phyloP scores from a whole-genome alignment of 64 coral and sea anemone species.

The Acropora yongei region DNA sequence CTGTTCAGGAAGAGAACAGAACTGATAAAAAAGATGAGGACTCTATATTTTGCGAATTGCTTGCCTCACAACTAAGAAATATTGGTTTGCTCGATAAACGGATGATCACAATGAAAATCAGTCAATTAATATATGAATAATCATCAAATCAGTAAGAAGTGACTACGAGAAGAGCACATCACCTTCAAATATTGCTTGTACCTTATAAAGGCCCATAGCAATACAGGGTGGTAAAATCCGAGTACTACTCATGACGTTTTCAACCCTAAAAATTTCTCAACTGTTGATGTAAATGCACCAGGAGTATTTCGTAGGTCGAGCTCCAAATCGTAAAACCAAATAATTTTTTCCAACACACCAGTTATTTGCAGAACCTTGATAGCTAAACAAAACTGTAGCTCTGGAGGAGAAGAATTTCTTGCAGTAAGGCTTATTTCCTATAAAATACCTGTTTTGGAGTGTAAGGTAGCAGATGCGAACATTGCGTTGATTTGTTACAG shows the following conservation, averaged over 20 bases:
- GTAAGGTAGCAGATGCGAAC: too few species aligned
- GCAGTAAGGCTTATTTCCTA: too few species aligned
- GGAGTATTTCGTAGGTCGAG: neutral
- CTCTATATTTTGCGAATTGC: constrained; percentile 23
- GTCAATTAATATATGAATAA: constrained; percentile 41
- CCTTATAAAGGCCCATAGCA: neutral
- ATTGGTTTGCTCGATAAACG: neutral
- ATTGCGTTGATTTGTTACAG: too few species aligned
- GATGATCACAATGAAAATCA: constrained; percentile 35
- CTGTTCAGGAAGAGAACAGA: too few species aligned
- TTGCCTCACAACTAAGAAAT: constrained; percentile 55
- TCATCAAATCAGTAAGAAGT: neutral
- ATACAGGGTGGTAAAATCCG: too few species aligned
- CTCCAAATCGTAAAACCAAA: neutral
- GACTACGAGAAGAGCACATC: neutral
- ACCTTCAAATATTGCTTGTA: neutral
- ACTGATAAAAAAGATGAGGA: too few species aligned
- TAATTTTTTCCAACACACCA: neutral
- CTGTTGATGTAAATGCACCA: neutral
- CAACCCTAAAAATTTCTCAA: neutral
- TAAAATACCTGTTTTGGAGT: too few species aligned
- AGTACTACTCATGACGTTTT: neutral
- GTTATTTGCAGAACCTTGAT: constrained; percentile 18
- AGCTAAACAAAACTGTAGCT: neutral
- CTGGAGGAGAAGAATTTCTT: neutral